Evolutionary conservation across 1,140 invertebrate genomes (phyloP).

Genomic region (Aphelinus certus): DNA sequence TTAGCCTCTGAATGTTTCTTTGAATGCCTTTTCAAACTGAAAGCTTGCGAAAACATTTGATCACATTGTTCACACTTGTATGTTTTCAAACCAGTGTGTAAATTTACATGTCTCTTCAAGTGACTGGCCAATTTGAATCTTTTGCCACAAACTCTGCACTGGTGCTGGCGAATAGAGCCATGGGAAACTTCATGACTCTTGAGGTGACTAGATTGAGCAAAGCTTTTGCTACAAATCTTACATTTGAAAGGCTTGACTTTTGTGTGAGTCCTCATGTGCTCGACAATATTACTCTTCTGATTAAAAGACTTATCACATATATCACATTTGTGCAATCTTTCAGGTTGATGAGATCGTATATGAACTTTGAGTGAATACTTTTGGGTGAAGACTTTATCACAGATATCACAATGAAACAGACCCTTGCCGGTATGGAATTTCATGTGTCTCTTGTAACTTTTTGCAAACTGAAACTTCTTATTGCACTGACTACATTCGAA

Average conservation of each 20-base stretch:
- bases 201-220: constrained; percentile 60
- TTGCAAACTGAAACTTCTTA: constrained; percentile 56
- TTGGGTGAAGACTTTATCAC: constrained; percentile 62
- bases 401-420: constrained; percentile 61
- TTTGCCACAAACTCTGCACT: constrained; percentile 63
- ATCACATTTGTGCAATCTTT: constrained; percentile 64
- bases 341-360: constrained; percentile 53
- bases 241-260: constrained; percentile 67
- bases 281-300: constrained; percentile 65
- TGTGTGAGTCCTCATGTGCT: constrained; percentile 67
- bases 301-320: constrained; percentile 66
- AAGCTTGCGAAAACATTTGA: constrained; percentile 62
- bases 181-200: constrained; percentile 62
- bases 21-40: constrained; percentile 63
- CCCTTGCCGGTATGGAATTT: constrained; percentile 57
- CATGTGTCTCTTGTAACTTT: constrained; percentile 58
- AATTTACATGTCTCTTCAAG: constrained; percentile 58
- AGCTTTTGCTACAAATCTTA: constrained; percentile 62
- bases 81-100: constrained; percentile 59
- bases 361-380: constrained; percentile 61
- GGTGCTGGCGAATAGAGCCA: constrained; percentile 55
- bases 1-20: constrained; percentile 43
- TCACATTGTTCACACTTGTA: constrained; percentile 63
- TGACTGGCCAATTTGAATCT: constrained; percentile 61
- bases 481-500: constrained; percentile 58